Base-by-base conservation (phyloP, 2,888 invertebrate genomes). In the Meganola albula region DNA sequence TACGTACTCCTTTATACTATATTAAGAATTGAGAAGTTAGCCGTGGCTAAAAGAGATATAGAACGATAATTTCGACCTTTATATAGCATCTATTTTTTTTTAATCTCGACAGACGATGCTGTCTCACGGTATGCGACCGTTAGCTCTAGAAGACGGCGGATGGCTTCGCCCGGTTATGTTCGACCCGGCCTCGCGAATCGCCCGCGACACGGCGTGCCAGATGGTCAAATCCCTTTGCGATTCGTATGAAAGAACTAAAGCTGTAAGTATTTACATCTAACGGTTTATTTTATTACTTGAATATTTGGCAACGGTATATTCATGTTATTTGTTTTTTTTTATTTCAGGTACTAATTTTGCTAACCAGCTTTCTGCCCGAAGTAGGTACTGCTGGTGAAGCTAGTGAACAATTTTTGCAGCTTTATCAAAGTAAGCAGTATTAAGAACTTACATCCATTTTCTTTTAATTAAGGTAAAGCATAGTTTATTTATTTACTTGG, bases 101-200 rank as follows among this genome's bases (percentile, higher is more conserved):
- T 7, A n/a, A 3, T 14, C 14, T 4, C 12, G 6, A 18, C 54
- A 84, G 87, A 63, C 75, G 50, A 38, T 87, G 70, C 43, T 83
- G 22, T 80, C 83, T 0, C 77, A 83, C 44, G 89, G 89, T 25
- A 85, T 88, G 53, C 86, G 89, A 1, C 87, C 88, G 0, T 69
- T 92, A 27, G 87, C 88, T 12, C 72, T 93, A 10, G 88, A 90
- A 24, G 90, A 91, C 51, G 90, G 91, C 22, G 91, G 93, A 0
- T 98, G 98, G 98, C 84, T 98, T 38, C 93, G 95, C 49, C 93
- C 93, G n/a, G 93, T 97, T 4, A 88, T 98, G 56, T 98, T 98
- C 75, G 96, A 96, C 78, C 92, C 95, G 0, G 95, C 95, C 65
- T 97, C 97, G 0, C 89, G 95, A 29, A 90, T 95, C 43, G 95